Evolutionary conservation across 2,888 invertebrate genomes (phyloP).

Genomic region (Abrostola tripartita): DNA sequence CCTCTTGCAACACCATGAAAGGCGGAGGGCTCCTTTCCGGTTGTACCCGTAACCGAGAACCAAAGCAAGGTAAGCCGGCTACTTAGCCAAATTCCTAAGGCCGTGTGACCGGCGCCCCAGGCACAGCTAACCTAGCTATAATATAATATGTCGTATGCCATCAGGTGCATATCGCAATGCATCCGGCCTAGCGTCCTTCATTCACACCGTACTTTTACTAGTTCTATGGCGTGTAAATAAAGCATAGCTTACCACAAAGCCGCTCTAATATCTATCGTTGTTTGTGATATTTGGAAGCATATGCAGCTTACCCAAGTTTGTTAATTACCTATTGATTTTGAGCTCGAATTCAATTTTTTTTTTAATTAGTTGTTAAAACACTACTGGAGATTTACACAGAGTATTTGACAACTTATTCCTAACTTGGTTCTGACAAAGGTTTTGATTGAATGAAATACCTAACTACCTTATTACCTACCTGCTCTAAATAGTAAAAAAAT

Average conservation of each 20-base stretch:
- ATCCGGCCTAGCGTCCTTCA: conserved; percentile 68
- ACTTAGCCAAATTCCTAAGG: conserved; percentile 39
- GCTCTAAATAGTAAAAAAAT: too few relatives aligned
- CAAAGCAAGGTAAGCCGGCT: conserved; percentile 42
- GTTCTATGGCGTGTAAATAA: conserved; percentile 52
- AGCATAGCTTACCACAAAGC: conserved; percentile 16
- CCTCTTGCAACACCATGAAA: conserved; percentile 39
- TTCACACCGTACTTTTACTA: conserved; percentile 66
- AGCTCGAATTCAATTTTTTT: too few relatives aligned
- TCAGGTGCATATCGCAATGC: conserved; percentile 55
- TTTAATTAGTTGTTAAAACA: too few relatives aligned
- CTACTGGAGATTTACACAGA: too few relatives aligned
- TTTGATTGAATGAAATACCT: too few relatives aligned
- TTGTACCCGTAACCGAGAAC: conserved; percentile 48
- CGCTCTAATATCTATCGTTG: not conserved
- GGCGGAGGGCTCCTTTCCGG: conserved; percentile 47
- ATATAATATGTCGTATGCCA: conserved; percentile 30
- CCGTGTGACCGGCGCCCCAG: conserved; percentile 10
- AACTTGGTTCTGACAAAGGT: too few relatives aligned
- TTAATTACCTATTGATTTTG: too few relatives aligned
- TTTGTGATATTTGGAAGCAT: not conserved
- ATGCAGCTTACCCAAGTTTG: not conserved
- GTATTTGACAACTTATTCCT: too few relatives aligned
- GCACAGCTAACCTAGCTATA: conserved; percentile 23
- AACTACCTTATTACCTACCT: too few relatives aligned